Evolutionary conservation across 1,140 invertebrate genomes (phyloP).

Genomic region (Drosophila kanapiae): DNA sequence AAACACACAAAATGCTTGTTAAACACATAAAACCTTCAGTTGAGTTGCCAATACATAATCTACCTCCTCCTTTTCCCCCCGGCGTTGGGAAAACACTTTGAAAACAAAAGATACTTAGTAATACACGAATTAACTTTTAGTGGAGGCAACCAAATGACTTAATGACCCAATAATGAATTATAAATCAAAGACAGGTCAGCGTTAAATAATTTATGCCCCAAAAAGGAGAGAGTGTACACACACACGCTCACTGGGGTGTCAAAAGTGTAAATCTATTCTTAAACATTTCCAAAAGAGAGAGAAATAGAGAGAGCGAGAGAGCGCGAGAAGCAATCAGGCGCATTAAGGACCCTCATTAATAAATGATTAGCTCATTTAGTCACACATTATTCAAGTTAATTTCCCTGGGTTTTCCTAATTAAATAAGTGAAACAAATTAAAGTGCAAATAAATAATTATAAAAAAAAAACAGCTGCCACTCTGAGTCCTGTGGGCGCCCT

Average conservation of each 20-base stretch:
- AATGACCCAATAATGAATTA: constrained; percentile 22
- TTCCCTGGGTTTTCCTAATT: background rate
- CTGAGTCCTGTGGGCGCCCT: background rate
- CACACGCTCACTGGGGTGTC: background rate
- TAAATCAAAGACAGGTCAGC: constrained; percentile 4
- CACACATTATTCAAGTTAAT: constrained; percentile 19
- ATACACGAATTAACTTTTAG: constrained; percentile 4
- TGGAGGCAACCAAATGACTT: constrained; percentile 4
- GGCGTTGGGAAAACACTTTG: background rate
- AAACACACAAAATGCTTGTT: background rate
- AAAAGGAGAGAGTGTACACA: background rate
- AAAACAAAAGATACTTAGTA: background rate
- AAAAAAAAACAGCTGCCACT: background rate
- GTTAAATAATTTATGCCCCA: background rate
- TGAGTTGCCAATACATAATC: background rate
- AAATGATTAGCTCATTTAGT: constrained; percentile 20
- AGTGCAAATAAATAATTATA: background rate
- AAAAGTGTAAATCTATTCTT: constrained; percentile 11
- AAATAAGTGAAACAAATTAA: constrained; percentile 19
- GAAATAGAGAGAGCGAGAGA: background rate
- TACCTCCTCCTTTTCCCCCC: no score
- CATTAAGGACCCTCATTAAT: constrained; percentile 7
- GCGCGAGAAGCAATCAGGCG: background rate
- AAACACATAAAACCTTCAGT: background rate
- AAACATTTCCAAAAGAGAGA: background rate